Conservation (phyloP, 2,113 vertebrate species). For the Barbus barbus region DNA sequence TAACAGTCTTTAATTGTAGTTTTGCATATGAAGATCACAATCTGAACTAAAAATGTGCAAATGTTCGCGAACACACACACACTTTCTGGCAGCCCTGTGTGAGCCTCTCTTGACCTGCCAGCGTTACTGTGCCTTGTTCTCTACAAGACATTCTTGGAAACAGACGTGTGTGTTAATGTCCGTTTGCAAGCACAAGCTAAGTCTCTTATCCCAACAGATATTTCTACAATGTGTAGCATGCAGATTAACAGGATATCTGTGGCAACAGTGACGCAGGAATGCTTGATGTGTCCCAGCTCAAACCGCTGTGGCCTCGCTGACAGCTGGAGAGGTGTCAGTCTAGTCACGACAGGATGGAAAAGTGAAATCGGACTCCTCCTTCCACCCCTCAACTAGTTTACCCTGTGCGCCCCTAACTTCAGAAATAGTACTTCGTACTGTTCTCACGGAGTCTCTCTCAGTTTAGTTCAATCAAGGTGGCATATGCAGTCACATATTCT, state of each 20-base stretch:
- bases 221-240: slow-evolving; percentile 59
- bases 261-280: background rate
- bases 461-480: background rate
- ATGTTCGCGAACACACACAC: background rate
- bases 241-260: slow-evolving; percentile 38
- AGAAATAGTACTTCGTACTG: too few species aligned
- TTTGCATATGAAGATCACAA: slow-evolving; percentile 10
- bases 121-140: background rate
- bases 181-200: slow-evolving; percentile 37
- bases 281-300: background rate
- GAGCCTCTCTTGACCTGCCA: slow-evolving; percentile 20
- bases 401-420: background rate
- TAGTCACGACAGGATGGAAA: background rate
- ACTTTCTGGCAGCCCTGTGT: background rate
- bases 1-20: background rate
- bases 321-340: background rate
- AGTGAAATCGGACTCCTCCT: slow-evolving; percentile 12
- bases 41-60: slow-evolving; percentile 8
- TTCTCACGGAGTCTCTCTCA: background rate
- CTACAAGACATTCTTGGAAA: background rate
- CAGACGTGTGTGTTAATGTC: slow-evolving; percentile 9
- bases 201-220: slow-evolving; percentile 52
- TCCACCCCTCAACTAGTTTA: background rate
- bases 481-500: background rate
- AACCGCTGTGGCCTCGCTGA: background rate